Percentiles rank a stretch among this genome's conserved stretches.
Conservation (phyloP, 2,888 invertebrate species). For the Troglohyphantes excavatus region DNA sequence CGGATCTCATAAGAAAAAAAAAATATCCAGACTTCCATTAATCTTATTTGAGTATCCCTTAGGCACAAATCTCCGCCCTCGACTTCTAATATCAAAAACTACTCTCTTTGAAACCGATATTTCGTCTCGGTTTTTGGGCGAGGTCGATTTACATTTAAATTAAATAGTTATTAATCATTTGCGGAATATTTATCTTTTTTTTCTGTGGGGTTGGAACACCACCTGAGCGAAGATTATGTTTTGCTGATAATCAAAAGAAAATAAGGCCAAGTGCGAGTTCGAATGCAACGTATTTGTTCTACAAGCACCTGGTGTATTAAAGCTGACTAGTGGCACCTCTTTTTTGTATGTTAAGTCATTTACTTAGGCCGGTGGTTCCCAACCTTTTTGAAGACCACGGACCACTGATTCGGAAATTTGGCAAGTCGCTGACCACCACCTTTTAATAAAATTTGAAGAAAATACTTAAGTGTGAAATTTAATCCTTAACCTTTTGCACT, state of each 20-base stretch:
- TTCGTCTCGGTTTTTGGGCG: background rate
- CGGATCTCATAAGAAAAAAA: background rate
- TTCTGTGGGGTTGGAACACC: background rate
- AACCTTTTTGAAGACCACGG: no score
- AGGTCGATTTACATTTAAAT: constrained; percentile 63
- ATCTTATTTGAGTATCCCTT: background rate
- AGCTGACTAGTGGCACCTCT: no score
- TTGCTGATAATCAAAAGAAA: background rate
- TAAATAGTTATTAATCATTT: constrained; percentile 45
- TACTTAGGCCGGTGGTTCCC: no score
- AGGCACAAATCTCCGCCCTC: constrained; percentile 13
- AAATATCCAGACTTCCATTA: background rate
- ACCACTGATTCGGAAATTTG: no score
- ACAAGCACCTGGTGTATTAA: no score
- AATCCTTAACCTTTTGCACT: no score
- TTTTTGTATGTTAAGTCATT: no score
- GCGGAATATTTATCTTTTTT: background rate
- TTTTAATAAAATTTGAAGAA: no score
- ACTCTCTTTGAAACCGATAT: background rate
- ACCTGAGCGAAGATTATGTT: background rate
- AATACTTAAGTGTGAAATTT: no score
- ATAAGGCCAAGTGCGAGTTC: background rate
- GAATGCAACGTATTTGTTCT: no score
- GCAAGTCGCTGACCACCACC: no score
- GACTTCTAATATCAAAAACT: background rate